A percentile compares a stretch with the other conserved stretches of the same genome.
Evolutionary conservation across 2,888 invertebrate species (phyloP).

Genomic region (Himalopsyche japonica): DNA sequence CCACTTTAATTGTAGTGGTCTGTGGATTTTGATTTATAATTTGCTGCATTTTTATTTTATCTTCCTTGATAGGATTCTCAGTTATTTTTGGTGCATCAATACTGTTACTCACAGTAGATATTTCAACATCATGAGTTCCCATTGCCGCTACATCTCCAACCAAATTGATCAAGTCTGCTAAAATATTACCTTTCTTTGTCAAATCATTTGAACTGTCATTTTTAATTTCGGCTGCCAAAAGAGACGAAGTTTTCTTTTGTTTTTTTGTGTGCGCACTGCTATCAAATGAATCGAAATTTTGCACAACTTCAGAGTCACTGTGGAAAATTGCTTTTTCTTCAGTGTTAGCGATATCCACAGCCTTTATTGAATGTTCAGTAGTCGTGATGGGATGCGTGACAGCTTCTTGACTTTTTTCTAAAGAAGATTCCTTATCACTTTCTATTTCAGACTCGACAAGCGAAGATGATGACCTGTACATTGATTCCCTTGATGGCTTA

Average conservation of each 20-base stretch:
- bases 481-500: background rate
- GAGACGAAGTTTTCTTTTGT: conserved; percentile 32
- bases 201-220: conserved; percentile 28
- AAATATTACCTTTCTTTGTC: conserved; percentile 46
- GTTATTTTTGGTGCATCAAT: conserved; percentile 18
- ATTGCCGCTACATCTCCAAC: conserved; percentile 57
- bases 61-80: conserved; percentile 2
- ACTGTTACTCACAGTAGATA: conserved; percentile 37
- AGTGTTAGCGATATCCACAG: background rate
- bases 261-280: conserved; percentile 28
- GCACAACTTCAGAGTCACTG: conserved; percentile 1
- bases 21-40: background rate
- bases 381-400: conserved; percentile 17
- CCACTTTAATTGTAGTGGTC: background rate
- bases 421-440: background rate
- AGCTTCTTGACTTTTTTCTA: conserved; percentile 8
- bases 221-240: conserved; percentile 8
- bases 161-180: conserved; percentile 53
- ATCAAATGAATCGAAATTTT: conserved; percentile 10
- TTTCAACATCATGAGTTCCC: conserved; percentile 50
- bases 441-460: background rate
- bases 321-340: conserved; percentile 1
- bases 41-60: background rate
- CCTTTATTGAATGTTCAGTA: conserved; percentile 18
- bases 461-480: background rate